Base-by-base conservation (phyloP, 1,140 invertebrate species). In the Halotydeus destructor region DNA sequence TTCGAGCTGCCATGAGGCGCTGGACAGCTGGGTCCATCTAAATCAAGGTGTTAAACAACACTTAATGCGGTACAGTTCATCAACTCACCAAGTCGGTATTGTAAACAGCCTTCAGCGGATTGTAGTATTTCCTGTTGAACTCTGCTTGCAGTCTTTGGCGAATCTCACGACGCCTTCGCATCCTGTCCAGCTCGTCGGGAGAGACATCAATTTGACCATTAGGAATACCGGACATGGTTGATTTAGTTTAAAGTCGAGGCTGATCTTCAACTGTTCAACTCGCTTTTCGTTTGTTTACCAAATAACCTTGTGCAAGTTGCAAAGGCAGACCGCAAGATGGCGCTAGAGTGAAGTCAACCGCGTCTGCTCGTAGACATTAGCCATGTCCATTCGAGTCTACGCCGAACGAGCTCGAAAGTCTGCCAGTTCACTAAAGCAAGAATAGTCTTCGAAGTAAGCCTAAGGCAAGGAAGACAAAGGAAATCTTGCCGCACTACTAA, bases 1-100 rank as follows among this genome's bases (percentile, higher is more conserved):
- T 66, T 58, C 69, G 68, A 67, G 77, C 70, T 0, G 75, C 66
- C 48, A 69, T 57, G 52, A 68, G 79, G 43, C 76, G 68, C 51
- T 77, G 69, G 12, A 82, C 49, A 18, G 68, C 72, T 34, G 69
- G 58, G 60, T 84, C 80, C 56, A 81, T 74, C 80, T 85, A 56
- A 41, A 69, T 68, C 47, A 53, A 57, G 24, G 2, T 39, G 5
- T 35, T 35, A 39, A 39, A 39, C n/a, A 8, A n/a, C 38, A 24
- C 22, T 6, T 8, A 43, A 41, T 5, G 12, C 38, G 40, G 16
- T 9, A 14, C 9, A 16, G 16, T 36, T 26, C 9, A 39, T 38
- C 12, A 33, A 39, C 40, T 43, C 40, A 45, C 43, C 11, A 41
- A 21, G 31, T 45, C 43, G 14, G 40, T 24, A 19, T 45, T 30